Conservation (phyloP, 2,113 vertebrate genomes). For the human (Homo sapiens) region GRCh38 chr6:101686001-101686500, state of each 20-base stretch:
- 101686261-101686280: conserved; percentile 98
- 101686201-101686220: conserved; percentile 98
- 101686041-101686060: neutral
- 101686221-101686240: conserved; percentile 99
- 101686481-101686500: neutral
- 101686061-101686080: neutral
- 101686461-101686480: neutral
- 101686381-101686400: neutral
- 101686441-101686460: neutral
- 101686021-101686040: neutral
- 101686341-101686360: conserved; percentile 99
- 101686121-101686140: neutral
- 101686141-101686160: conserved; percentile 28
- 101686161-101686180: conserved; percentile 84
- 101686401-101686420: neutral
- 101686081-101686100: neutral
- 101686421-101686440: neutral
- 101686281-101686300: conserved; percentile 99
- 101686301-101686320: conserved; percentile 97
- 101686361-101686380: conserved; percentile 55
- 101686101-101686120: neutral
- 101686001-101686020: neutral
- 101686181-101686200: conserved; percentile 97
- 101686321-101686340: conserved; percentile 99
- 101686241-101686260: conserved; percentile 97